Base-by-base conservation (phyloP, 2,113 vertebrate genomes). In the Micronycteris hirsuta region DNA sequence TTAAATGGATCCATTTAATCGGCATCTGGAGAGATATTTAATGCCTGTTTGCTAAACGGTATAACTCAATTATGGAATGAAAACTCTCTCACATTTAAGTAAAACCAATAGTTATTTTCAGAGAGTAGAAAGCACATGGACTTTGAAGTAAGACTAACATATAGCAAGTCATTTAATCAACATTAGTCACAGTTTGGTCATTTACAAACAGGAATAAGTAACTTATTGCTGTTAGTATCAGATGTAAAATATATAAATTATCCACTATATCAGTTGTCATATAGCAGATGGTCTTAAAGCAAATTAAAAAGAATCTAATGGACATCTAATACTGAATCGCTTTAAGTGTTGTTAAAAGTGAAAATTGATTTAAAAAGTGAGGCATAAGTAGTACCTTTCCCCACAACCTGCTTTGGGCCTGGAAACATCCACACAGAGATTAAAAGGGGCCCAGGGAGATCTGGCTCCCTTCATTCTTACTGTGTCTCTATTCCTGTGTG, bases 1-100 rank as follows among this genome's bases (percentile, higher is more conserved):
- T 86, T 90, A 82, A 97, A 92, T 52, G 47, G 19, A 90, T 85
- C 10, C 2, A 82, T 43, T 49, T 96, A 92, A 92, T 63, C 77
- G 47, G 63, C 68, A 43, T 81, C 89, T 93, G 87, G 63, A 52
- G 67, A 95, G 45, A 58, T 19, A 33, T 54, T 96, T 95, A 85
- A 58, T 76, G 38, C 63, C 47, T 87, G 1, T 87, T 93, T 76
- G 28, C 84, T 80, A 45, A 86, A 84, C 58, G 14, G 26, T 73
- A 82, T 33, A n/a, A 38, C 24, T 76, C 33, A 91, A 54, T 36
- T 73, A 54, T 31, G 49, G 22, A 67, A 70, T 67, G 24, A 41
- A 84, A 84, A 85, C 15, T 58, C 86, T 49, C 71, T 68, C 36
- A 71, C 47, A 56, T 78, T 47, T 89, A n/a, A 93, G 28, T 73